Evolutionary conservation across 2,113 vertebrate genomes (phyloP), one percentile per base, ranked within the genome.

Genomic region (Baryphthengus martii): DNA sequence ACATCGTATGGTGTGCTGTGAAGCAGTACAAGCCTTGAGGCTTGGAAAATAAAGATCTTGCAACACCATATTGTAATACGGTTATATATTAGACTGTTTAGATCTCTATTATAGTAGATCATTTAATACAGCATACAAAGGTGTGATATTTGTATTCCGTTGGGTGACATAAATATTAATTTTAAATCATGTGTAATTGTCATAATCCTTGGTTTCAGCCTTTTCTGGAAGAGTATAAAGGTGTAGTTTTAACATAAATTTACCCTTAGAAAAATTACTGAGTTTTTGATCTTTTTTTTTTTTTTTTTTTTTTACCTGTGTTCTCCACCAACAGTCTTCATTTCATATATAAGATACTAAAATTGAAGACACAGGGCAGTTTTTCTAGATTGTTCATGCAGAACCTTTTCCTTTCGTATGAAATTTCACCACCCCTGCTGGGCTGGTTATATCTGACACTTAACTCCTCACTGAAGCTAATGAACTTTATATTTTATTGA

Each of bases 401-500:
- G 53, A 77, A 55, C 16, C 17, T 77, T 77, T 94, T 71, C 66
- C n/a, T 88, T n/a, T 50, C 0, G 0, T 85, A 58, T 81, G 77
- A 94, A 93, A 95, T 95, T 93, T 89, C 85, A 94, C 83, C 53
- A 8, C 17, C 24, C 16, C 20, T 81, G 37, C 55, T 89, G 75
- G 17, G 61, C 70, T 93, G 71, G 39, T 91, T 94, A 68, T 61
- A 80, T 72, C 44, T 96, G 89, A 95, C 80, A 94, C 96, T 94
- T 82, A 89, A 89, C 49, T 78, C 33, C 55, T 88, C 47, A 70
- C 19, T 59, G 66, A 92, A 91, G 76, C 1, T 94, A 91, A 92
- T 53, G 53, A 91, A 70, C n/a, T n/a, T 78, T 93, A 35, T 91
- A 88, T 95, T 84, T 95, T 95, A 95, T 89, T 94, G 58, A 88